Evolutionary conservation across 2,888 invertebrate genomes (phyloP), one percentile per base, ranked within the genome.

Genomic region (Linnaemya vulpina): DNA sequence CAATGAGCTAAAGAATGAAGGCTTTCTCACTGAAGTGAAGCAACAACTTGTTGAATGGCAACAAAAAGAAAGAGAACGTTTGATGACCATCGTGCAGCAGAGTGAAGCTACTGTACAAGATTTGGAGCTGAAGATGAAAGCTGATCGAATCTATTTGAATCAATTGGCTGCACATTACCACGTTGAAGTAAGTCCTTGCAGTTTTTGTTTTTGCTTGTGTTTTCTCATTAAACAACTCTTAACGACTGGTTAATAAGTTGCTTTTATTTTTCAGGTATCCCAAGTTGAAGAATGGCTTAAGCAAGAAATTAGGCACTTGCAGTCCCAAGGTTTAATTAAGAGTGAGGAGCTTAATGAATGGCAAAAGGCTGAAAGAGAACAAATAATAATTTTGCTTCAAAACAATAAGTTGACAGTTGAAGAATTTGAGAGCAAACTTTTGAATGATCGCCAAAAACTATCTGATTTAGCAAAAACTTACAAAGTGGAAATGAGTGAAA

Each of bases 221-320:
- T 30, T 30, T 30, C 2, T 30, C 30, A n/a, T n/a, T 55, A 55
- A 2, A 35, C 5, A n/a, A 13, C 20, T 9, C 35, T n/a, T 25
- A 25, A 0, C 15, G 1, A 1, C 20, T 35, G 35, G 15, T 17
- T n/a, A 2, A 3, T 38, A 5, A 17, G 11, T 22, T 13, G 25
- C 0, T 73, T 75, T n/a, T 74, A 38, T 65, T n/a, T 71, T 63
- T 1, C 15, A 84, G 85, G 85, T 92, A 0, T 89, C 90, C 17
- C 91, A 92, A 65, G 89, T 92, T 1, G 90, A 92, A 81, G 90
- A 91, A 0, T 92, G 92, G 91, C 81, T 92, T 8, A 91, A 91
- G 63, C 88, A 90, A 71, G 92, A 92, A 75, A 81, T 92, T 3
- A 5, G 88, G 70, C 89, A 91, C 0, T 73, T 92, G 55, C 90